A percentile compares a stretch with the other conserved stretches of the same genome.
Conservation (phyloP, 2,797 vertebrate species). For the Atherinosoma microstoma region DNA sequence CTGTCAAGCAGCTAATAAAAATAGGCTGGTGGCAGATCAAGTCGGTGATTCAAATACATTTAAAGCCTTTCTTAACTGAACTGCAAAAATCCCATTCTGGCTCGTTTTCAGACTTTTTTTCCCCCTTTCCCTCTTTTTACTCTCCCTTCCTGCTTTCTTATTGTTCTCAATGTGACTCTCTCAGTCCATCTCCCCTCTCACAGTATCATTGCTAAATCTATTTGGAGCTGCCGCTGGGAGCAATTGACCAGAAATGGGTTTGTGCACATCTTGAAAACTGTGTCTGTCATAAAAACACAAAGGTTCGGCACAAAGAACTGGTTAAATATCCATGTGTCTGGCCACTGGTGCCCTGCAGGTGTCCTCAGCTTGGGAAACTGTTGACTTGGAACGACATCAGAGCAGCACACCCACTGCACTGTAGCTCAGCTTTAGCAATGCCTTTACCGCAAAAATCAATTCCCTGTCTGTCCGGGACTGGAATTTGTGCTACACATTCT, state of each 20-base stretch:
- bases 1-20: slow-evolving; percentile 87
- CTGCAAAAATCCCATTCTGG: slow-evolving; percentile 77
- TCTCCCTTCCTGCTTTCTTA: slow-evolving; percentile 42
- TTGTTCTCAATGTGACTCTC: slow-evolving; percentile 69
- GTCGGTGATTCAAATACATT: slow-evolving; percentile 85
- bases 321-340: slow-evolving; percentile 81
- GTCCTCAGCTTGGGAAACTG: slow-evolving; percentile 69
- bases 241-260: slow-evolving; percentile 86
- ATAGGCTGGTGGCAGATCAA: slow-evolving; percentile 85
- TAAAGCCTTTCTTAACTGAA: slow-evolving; percentile 83
- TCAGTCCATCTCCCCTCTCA: slow-evolving; percentile 66
- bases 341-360: slow-evolving; percentile 69
- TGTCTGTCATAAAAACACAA: slow-evolving; percentile 84
- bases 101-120: slow-evolving; percentile 67
- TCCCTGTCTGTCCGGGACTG: slow-evolving; percentile 52
- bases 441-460: slow-evolving; percentile 62
- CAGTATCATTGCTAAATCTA: slow-evolving; percentile 87
- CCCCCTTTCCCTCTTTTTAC: slow-evolving; percentile 8
- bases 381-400: slow-evolving; percentile 74
- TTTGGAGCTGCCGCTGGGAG: slow-evolving; percentile 85
- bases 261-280: slow-evolving; percentile 84
- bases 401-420: slow-evolving; percentile 56
- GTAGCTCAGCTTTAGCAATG: slow-evolving; percentile 58
- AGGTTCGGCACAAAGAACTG: slow-evolving; percentile 79
- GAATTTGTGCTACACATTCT: slow-evolving; percentile 51